Percentiles rank a stretch among this genome's conserved stretches.
Evolutionary conservation across 1,140 invertebrate species (phyloP).

Genomic region (Pseudomyrmex flavicornis): DNA sequence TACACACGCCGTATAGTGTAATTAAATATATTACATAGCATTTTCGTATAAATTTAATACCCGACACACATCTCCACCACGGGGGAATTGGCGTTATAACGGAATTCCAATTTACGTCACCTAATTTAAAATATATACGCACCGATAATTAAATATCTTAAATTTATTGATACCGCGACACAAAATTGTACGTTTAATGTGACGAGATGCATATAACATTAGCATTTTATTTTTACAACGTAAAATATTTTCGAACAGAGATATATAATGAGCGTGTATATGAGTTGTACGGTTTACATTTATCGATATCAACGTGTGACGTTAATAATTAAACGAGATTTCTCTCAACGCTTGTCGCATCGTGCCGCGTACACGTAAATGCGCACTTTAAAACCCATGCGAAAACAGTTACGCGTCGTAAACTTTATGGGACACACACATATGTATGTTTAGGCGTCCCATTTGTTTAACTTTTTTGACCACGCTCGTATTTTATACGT

Average conservation of each 20-base stretch:
- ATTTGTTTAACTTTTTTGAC: constrained; percentile 70
- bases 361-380: neutral
- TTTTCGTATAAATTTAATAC: constrained; percentile 34
- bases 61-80: neutral
- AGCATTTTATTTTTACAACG: neutral
- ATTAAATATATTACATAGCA: constrained; percentile 20
- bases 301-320: constrained; percentile 12
- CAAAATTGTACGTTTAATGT: neutral
- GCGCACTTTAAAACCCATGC: neutral
- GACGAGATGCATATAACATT: neutral
- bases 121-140: constrained; percentile 27
- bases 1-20: neutral
- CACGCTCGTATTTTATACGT: constrained; percentile 57
- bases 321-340: neutral
- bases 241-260: neutral
- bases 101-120: neutral
- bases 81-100: constrained; percentile 19
- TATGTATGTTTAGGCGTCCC: constrained; percentile 50
- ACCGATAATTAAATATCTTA: constrained; percentile 10
- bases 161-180: neutral
- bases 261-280: neutral
- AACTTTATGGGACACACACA: neutral
- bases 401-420: constrained; percentile 29
- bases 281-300: neutral
- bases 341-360: neutral